Percentiles rank a stretch among this genome's conserved stretches.
phyloP scores from a whole-genome alignment of 2,113 vertebrate genomes.

The Nettapus auritus region DNA sequence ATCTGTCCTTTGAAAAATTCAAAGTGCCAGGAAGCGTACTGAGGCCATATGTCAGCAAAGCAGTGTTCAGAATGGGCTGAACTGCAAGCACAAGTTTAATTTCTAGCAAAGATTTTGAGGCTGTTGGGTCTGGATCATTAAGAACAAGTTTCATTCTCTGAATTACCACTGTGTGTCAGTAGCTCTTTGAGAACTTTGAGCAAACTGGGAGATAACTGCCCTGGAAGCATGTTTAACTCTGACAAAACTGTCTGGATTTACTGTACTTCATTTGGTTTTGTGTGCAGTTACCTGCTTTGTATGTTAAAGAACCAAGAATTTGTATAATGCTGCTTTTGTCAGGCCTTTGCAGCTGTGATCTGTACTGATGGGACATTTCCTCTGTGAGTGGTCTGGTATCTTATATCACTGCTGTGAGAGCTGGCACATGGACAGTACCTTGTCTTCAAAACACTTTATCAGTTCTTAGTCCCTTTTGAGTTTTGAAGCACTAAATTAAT shows the following conservation, averaged over 20 bases:
- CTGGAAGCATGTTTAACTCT: neutral
- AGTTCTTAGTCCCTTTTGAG: neutral
- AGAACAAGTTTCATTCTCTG: neutral
- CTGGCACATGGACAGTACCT: neutral
- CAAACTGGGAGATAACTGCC: neutral
- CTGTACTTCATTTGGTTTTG: neutral
- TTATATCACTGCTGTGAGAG: neutral
- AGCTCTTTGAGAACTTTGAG: slow-evolving; percentile 11
- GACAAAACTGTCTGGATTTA: neutral
- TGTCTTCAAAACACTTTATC: slow-evolving; percentile 14
- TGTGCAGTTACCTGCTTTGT: neutral
- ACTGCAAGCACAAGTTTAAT: neutral
- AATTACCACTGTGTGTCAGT: neutral
- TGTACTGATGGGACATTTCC: neutral
- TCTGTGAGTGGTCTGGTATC: neutral
- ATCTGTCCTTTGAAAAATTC: neutral
- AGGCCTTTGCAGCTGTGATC: neutral
- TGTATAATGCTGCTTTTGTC: neutral
- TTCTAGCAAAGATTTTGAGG: neutral
- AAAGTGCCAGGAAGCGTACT: neutral
- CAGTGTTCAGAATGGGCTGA: neutral
- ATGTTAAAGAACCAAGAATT: neutral
- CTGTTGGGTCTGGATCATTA: neutral
- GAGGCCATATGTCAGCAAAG: neutral
- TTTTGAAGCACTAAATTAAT: neutral